Base-by-base conservation (phyloP, 1,140 invertebrate species). In the Trypoxylus dichotomus region DNA sequence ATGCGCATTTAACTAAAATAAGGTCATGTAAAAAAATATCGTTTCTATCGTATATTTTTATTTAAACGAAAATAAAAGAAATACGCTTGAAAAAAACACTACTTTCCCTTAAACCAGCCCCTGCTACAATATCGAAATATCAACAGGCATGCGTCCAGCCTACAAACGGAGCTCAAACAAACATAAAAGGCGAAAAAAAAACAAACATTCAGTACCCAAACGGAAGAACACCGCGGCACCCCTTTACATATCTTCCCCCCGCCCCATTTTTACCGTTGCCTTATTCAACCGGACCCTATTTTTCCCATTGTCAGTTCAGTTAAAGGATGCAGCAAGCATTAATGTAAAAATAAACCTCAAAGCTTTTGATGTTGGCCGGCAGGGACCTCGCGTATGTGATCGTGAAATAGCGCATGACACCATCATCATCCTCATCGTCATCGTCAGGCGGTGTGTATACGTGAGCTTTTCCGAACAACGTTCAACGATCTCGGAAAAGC, bases 341-440 rank as follows among this genome's bases (percentile, higher is more conserved):
- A 54, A 54, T 54, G 47, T 54, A 54, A 54, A 54, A 54, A 54
- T 54, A 54, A 54, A 54, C 47, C 47, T 54, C 47, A 54, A 54
- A 54, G 13, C 47, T 54, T 54, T 54, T 54, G 47, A 54, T 54
- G 47, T 54, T 19, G 47, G 13, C 5, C n/a, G 47, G 19, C 13
- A 54, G 47, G 47, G 19, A 54, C 47, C 47, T 54, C 15, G 47
- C 19, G 47, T 54, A 15, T 54, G 47, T 54, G 47, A 15, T 19
- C 13, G 47, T 54, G 47, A 54, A 54, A 54, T 54, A 54, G 47
- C 47, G 47, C 47, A 54, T 54, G 47, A 54, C 47, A 54, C 47
- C 19, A 15, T 54, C 47, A 54, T 54, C 13, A 15, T 54, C 47
- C 15, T 37, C 32, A 37, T 37, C 32, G 32, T 37, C 32, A 37